phyloP scores from a whole-genome alignment of 1,140 invertebrate genomes.

The Trissolcus basalis region DNA sequence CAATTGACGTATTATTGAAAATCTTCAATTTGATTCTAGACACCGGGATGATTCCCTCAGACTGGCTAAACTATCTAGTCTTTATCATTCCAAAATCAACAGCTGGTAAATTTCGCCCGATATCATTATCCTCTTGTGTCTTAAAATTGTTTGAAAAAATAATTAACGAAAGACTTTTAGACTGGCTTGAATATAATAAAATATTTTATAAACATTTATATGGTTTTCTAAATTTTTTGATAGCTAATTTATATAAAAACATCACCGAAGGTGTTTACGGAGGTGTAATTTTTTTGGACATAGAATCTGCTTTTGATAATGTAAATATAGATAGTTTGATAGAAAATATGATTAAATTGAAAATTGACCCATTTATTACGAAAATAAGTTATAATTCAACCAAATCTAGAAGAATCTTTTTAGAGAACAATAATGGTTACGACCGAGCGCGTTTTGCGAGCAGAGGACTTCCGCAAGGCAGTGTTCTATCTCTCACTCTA shows the following conservation, averaged over 20 bases:
- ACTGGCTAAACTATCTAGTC: not conserved
- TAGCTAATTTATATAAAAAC: slow-evolving; percentile 1
- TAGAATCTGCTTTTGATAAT: slow-evolving; percentile 26
- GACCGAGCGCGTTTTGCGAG: not conserved
- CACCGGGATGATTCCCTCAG: not conserved
- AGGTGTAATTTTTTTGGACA: slow-evolving; percentile 17
- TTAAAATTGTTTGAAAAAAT: slow-evolving; percentile 6
- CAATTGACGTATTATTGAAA: not conserved
- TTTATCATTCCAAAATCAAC: not conserved
- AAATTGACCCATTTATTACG: slow-evolving; percentile 4
- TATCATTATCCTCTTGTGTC: not conserved
- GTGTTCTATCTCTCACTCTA: slow-evolving; percentile 22
- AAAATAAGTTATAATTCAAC: slow-evolving; percentile 24
- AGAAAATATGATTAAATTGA: not conserved
- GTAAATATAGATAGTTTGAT: slow-evolving; percentile 12
- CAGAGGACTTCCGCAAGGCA: slow-evolving; percentile 18
- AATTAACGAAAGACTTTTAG: not conserved
- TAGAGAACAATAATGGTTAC: not conserved
- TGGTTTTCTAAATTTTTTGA: slow-evolving; percentile 1
- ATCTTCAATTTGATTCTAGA: not conserved
- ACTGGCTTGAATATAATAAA: not conserved
- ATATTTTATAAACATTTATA: not conserved
- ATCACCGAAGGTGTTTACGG: not conserved
- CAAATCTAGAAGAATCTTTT: slow-evolving; percentile 2
- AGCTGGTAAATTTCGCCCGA: not conserved